Evolutionary conservation across 2,888 invertebrate species (phyloP).

Genomic region (Andrena praecox): DNA sequence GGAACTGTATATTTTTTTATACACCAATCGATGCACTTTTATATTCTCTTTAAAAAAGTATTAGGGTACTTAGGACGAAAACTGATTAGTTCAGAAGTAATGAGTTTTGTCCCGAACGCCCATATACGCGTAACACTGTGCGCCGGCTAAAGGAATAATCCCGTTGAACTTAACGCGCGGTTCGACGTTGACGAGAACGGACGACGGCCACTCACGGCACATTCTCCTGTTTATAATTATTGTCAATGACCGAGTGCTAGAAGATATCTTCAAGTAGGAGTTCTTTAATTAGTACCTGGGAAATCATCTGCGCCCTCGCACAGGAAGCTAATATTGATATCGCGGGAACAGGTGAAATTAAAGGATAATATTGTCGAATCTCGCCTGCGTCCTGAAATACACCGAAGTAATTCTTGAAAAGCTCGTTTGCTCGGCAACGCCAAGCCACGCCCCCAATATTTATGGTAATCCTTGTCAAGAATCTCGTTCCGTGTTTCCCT

Average conservation of each 20-base stretch:
- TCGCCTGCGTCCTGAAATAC: not conserved
- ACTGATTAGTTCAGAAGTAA: too few relatives aligned
- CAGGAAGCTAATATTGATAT: not conserved
- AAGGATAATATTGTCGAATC: constrained; percentile 19
- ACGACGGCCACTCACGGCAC: too few relatives aligned
- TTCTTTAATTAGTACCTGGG: not conserved
- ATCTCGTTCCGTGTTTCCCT: constrained; percentile 12
- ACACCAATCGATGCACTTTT: too few relatives aligned
- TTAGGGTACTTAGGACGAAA: too few relatives aligned
- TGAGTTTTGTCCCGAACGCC: too few relatives aligned
- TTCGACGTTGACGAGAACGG: not conserved
- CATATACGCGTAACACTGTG: too few relatives aligned
- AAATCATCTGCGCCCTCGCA: not conserved
- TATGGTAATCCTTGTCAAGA: constrained; percentile 44
- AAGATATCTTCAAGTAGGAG: not conserved
- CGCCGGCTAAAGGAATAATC: not conserved
- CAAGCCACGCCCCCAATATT: constrained; percentile 35
- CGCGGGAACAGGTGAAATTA: constrained; percentile 1
- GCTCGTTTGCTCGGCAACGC: constrained; percentile 11
- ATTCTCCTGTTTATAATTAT: too few relatives aligned
- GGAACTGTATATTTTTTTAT: too few relatives aligned
- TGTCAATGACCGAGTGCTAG: too few relatives aligned
- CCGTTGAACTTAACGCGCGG: not conserved
- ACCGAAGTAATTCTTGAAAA: not conserved
- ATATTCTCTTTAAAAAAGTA: too few relatives aligned